Percentiles rank a stretch among this genome's conserved stretches.
phyloP scores from a whole-genome alignment of 1,140 invertebrate genomes.

The Ceratina calcarata region DNA sequence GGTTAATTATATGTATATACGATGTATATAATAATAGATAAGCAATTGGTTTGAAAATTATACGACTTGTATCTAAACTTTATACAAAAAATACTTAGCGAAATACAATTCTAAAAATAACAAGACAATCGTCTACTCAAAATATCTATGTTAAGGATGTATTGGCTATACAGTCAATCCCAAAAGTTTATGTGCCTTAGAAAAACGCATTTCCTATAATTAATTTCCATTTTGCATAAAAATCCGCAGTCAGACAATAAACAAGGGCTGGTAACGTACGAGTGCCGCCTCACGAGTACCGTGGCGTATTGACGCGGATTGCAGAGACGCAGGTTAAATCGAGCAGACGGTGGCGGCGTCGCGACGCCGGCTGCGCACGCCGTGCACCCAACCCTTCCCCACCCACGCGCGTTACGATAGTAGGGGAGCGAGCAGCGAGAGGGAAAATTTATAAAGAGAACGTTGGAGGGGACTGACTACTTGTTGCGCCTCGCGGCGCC shows the following conservation, averaged over 20 bases:
- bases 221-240: no score
- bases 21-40: background rate
- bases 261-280: conserved; percentile 14
- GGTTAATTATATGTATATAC: no score
- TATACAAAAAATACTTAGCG: no score
- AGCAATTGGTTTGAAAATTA: background rate
- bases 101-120: no score
- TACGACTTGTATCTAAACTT: no score
- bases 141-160: no score
- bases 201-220: no score
- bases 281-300: conserved; percentile 58
- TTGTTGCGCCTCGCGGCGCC: conserved; percentile 67
- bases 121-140: no score
- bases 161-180: no score
- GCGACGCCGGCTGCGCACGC: conserved; percentile 70
- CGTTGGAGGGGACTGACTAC: conserved; percentile 57
- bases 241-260: no score
- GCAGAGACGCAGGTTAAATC: conserved; percentile 70
- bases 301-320: conserved; percentile 70
- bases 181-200: no score
- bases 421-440: conserved; percentile 53
- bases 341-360: conserved; percentile 74
- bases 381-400: conserved; percentile 33
- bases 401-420: background rate
- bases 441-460: conserved; percentile 69